Evolutionary conservation across 2,888 invertebrate genomes (phyloP).

Genomic region (Petrolisthes cinctipes): DNA sequence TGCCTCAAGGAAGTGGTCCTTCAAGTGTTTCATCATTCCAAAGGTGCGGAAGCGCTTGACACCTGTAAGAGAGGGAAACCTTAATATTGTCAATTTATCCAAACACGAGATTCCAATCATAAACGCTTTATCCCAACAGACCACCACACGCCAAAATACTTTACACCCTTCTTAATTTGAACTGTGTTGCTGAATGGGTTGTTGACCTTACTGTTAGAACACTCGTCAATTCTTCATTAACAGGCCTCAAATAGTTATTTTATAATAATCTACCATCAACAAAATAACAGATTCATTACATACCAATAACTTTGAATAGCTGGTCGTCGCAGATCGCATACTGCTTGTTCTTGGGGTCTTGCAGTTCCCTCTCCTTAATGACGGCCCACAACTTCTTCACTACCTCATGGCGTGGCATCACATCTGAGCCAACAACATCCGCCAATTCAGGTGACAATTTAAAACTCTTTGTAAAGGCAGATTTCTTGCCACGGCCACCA

Average conservation of each 20-base stretch:
- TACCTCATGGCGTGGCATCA: constrained; percentile 89
- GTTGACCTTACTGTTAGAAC: no score
- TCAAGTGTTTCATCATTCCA: constrained; percentile 97
- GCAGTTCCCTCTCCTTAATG: constrained; percentile 86
- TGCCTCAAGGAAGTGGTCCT: constrained; percentile 76
- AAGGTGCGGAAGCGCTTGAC: constrained; percentile 93
- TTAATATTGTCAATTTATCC: no score
- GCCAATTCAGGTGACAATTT: constrained; percentile 87
- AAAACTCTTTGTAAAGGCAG: constrained; percentile 87
- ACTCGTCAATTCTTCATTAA: no score
- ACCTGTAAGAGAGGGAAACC: constrained; percentile 69
- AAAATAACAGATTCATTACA: constrained; percentile 66
- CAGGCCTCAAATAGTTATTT: no score
- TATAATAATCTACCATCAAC: no score
- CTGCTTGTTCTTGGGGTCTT: constrained; percentile 94
- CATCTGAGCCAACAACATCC: constrained; percentile 84
- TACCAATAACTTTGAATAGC: constrained; percentile 87
- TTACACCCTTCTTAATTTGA: no score
- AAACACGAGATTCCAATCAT: no score
- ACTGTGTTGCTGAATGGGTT: no score
- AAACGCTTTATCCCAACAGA: no score
- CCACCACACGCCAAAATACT: no score
- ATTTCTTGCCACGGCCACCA: constrained; percentile 70
- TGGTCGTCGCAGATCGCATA: constrained; percentile 94
- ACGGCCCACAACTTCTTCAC: constrained; percentile 91